A percentile compares a stretch with the other conserved stretches of the same genome.
Conservation (phyloP, 2,888 invertebrate species). For the Vanessa cardui region DNA sequence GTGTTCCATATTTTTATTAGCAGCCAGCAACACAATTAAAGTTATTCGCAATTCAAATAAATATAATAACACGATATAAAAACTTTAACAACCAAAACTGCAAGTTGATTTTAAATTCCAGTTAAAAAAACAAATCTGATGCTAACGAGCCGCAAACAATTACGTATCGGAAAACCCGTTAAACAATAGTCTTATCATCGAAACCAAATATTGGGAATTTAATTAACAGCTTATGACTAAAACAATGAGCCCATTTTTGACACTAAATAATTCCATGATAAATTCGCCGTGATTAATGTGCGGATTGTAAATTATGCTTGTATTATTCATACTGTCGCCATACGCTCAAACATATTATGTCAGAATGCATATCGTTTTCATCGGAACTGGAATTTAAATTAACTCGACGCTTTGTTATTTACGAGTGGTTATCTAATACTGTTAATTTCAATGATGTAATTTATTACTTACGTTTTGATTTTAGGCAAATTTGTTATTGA, state of each 20-base stretch:
- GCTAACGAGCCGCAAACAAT: neutral
- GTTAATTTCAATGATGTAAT: neutral
- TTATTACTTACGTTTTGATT: neutral
- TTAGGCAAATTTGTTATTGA: neutral
- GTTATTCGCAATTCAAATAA: too few species aligned
- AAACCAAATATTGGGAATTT: slow-evolving; percentile 25
- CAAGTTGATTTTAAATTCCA: neutral
- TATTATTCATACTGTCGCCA: slow-evolving; percentile 30
- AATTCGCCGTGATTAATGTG: slow-evolving; percentile 35
- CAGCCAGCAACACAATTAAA: too few species aligned
- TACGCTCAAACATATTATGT: slow-evolving; percentile 25
- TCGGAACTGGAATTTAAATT: neutral
- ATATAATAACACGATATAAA: too few species aligned
- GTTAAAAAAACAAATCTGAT: neutral
- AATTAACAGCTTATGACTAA: slow-evolving; percentile 32
- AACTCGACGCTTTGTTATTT: slow-evolving; percentile 11
- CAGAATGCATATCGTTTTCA: slow-evolving; percentile 24
- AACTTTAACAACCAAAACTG: neutral
- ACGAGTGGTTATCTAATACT: neutral
- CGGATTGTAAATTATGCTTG: slow-evolving; percentile 35
- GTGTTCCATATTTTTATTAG: too few species aligned
- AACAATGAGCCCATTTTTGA: slow-evolving; percentile 35
- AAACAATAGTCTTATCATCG: slow-evolving; percentile 14
- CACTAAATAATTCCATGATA: slow-evolving; percentile 36
- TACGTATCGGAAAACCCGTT: neutral